Conservation (phyloP, 2,797 vertebrate species). For the Trachops cirrhosus region DNA sequence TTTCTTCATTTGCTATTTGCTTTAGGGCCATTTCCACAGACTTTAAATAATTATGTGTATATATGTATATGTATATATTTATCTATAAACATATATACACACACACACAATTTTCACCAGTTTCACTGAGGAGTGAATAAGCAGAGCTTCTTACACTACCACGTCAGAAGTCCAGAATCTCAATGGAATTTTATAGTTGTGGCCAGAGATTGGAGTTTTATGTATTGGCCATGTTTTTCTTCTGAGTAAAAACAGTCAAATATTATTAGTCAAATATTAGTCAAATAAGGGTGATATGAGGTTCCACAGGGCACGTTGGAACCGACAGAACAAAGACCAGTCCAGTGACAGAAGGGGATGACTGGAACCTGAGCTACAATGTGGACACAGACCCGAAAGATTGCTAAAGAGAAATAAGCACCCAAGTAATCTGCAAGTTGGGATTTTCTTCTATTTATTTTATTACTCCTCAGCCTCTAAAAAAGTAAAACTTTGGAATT, state of each 20-base stretch:
- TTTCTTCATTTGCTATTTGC: conserved; percentile 16
- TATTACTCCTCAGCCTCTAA: neutral
- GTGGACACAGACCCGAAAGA: neutral
- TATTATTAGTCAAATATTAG: too few relatives aligned
- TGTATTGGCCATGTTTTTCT: conserved; percentile 42
- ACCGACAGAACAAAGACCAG: neutral
- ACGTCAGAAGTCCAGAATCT: neutral
- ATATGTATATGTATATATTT: neutral
- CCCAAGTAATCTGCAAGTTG: neutral
- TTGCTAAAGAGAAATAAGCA: neutral
- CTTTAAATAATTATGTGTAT: neutral
- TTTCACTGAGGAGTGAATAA: neutral
- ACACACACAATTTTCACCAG: neutral
- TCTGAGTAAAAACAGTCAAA: neutral
- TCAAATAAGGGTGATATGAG: neutral
- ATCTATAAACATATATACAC: neutral
- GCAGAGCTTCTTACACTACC: neutral
- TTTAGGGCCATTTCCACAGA: conserved; percentile 34
- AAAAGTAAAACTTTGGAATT: conserved; percentile 6
- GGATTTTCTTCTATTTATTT: neutral
- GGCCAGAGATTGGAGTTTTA: neutral
- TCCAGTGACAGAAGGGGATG: neutral
- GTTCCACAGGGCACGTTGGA: neutral
- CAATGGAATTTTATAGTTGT: neutral
- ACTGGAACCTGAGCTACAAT: neutral